Evolutionary conservation across 2,797 vertebrate genomes (phyloP), one percentile per base, ranked within the genome.

Genomic region (Pseudomugil gertrudae): DNA sequence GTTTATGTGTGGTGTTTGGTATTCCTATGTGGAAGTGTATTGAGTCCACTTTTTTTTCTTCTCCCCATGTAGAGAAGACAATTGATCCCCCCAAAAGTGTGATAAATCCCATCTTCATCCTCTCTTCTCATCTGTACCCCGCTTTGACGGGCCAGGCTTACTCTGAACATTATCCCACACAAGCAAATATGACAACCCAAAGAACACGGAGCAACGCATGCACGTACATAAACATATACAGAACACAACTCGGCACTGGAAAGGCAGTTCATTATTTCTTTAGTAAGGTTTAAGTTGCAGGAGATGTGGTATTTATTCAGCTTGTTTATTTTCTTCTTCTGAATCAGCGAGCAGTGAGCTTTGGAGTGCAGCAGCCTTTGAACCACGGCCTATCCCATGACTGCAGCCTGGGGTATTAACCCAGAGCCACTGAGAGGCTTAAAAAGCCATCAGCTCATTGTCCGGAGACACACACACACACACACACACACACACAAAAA

Each of bases 371-470:
- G 86, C 85, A 86, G 88, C 80, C 86, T 91, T 92, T 92, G 89
- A 92, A 91, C 88, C 69, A 27, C 64, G 69, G 81, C 83, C 87
- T 85, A 89, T 90, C 90, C 91, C 92, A 90, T 88, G 90, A 92
- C 90, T 90, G 84, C 90, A 87, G 83, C 86, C 80, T 60, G 35
- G 87, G 91, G 84, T 91, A 92, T 94, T 95, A 92, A 90, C 91
- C 91, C 91, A 89, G 88, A 95, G 94, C 95, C 94, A 95, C 92
- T 26, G 78, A 92, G 84, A 91, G 93, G 93, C 94, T 97, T 96
- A 94, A 95, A 94, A 95, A 96, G 94, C 94, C 94, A 95, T 94
- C 92, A 93, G 88, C 86, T 90, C 92, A 92, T 95, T 96, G 96
- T 96, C 96, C 92, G 87, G 82, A 88, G 88, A 93, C 91, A 97